Conservation (phyloP, 2,888 invertebrate genomes). For the Halocaridina rubra region DNA sequence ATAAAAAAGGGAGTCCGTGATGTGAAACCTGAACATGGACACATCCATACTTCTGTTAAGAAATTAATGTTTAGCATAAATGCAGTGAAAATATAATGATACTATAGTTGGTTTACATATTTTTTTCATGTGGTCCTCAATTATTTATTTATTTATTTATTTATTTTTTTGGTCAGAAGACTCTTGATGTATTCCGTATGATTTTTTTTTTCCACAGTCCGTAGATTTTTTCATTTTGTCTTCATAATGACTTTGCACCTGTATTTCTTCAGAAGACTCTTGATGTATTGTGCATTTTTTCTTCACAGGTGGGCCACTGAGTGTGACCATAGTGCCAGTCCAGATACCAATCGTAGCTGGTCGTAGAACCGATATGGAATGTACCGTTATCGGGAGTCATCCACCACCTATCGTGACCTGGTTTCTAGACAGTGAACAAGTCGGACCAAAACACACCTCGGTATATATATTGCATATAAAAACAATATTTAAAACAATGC, state of each 20-base stretch:
- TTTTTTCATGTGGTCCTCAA: neutral
- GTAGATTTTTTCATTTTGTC: too few species aligned
- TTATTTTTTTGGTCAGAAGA: neutral
- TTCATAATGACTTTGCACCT: too few species aligned
- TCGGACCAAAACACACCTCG: neutral
- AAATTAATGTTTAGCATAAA: too few species aligned
- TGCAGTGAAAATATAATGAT: too few species aligned
- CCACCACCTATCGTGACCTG: conserved; percentile 47
- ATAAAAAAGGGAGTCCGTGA: too few species aligned
- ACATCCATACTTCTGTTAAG: neutral
- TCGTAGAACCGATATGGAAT: conserved; percentile 7
- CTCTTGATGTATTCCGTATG: neutral
- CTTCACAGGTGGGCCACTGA: conserved; percentile 27
- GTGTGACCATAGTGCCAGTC: conserved; percentile 25
- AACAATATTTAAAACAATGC: too few species aligned
- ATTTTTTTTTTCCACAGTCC: too few species aligned
- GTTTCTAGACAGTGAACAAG: neutral
- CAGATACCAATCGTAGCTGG: conserved; percentile 34
- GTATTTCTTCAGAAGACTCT: neutral
- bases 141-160: neutral
- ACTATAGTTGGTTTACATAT: too few species aligned
- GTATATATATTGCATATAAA: too few species aligned
- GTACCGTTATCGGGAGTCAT: conserved; percentile 58
- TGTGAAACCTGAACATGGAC: neutral
- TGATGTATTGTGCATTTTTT: neutral